Percentiles rank a stretch among this genome's conserved stretches.
Evolutionary conservation across 1,140 invertebrate genomes (phyloP).

Genomic region (Ephestia elutella): DNA sequence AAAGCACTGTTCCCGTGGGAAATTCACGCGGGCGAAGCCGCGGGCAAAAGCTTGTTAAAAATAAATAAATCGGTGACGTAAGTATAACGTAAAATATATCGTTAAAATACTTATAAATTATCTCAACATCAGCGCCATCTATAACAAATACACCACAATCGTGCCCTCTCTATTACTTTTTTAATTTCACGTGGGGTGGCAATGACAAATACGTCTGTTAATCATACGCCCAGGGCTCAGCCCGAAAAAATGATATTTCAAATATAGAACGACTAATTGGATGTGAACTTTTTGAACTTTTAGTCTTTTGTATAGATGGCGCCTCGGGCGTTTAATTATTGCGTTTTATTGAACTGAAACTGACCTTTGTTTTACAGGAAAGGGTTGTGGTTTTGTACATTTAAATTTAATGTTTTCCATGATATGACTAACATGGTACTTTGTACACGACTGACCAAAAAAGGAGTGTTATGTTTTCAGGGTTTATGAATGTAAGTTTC

Average conservation of each 20-base stretch:
- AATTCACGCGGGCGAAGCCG: too few relatives aligned
- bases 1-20: too few relatives aligned
- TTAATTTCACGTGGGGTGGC: conserved; percentile 20
- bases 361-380: background rate
- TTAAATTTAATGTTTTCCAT: too few relatives aligned
- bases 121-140: background rate
- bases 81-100: too few relatives aligned
- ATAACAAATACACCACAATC: background rate
- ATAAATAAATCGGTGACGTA: too few relatives aligned
- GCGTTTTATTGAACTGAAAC: background rate
- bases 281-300: conserved; percentile 29
- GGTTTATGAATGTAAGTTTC: too few relatives aligned
- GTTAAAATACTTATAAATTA: too few relatives aligned
- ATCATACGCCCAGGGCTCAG: conserved; percentile 30
- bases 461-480: too few relatives aligned
- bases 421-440: too few relatives aligned
- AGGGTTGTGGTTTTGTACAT: too few relatives aligned
- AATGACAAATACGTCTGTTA: conserved; percentile 38
- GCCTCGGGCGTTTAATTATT: conserved; percentile 1
- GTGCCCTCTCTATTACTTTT: conserved; percentile 24
- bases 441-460: too few relatives aligned
- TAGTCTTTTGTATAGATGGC: conserved; percentile 5
- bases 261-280: conserved; percentile 33
- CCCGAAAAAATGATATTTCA: conserved; percentile 26
- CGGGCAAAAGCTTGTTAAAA: too few relatives aligned